These are phyloP conservation scores for Patella depressa DNA, from an alignment of 2,888 invertebrate species.

Conservation along the genomic window DNA sequence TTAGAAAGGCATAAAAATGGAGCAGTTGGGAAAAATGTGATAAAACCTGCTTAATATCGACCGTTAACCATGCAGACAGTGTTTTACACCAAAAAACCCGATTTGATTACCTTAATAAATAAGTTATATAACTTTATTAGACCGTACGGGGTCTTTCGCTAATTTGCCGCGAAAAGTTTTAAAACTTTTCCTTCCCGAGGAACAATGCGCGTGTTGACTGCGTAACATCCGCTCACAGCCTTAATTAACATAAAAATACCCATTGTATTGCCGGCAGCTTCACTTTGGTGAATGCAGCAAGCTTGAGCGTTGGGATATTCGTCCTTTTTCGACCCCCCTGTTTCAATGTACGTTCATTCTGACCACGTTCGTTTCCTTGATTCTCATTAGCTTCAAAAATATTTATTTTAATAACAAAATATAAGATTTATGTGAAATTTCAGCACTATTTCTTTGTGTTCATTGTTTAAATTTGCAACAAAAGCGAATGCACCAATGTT, in stretches of 20 bases:
- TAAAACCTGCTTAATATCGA: not conserved
- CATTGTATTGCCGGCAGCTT: slow-evolving; percentile 20
- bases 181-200: slow-evolving; percentile 37
- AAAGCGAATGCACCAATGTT: no score
- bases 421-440: no score
- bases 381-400: no score
- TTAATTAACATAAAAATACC: slow-evolving; percentile 28
- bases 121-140: slow-evolving; percentile 3
- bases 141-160: not conserved
- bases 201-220: slow-evolving; percentile 21
- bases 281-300: not conserved
- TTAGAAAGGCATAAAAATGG: not conserved
- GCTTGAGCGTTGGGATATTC: not conserved
- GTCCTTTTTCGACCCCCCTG: not conserved
- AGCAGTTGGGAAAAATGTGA: not conserved
- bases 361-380: not conserved
- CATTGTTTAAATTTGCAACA: no score
- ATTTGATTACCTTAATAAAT: not conserved
- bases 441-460: no score
- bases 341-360: not conserved
- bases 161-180: slow-evolving; percentile 38
- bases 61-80: not conserved
- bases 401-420: no score
- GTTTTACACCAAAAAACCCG: not conserved
- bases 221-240: slow-evolving; percentile 24